Evolutionary conservation across 2,888 invertebrate species (phyloP), one percentile per base, ranked within the genome.

Genomic region (Leuctra nigra): DNA sequence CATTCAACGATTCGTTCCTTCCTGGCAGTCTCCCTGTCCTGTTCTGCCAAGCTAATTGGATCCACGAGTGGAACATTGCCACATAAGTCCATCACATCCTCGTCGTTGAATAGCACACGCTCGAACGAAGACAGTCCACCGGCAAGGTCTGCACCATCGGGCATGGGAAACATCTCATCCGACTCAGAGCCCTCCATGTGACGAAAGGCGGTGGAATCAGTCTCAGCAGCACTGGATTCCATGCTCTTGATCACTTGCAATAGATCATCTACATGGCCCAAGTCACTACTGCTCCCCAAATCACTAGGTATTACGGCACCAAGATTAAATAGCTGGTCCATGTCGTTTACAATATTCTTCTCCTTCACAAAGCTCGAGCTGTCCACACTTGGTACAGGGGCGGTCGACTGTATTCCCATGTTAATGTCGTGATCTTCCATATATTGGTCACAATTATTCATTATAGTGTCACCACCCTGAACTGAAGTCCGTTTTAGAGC

Each of bases 181-280:
- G 29, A 29, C 56, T 73, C 68, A 60, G 76, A 77, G 20, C 73
- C 76, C 1, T 73, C 72, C 7, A 75, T 74, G 53, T 60, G 61
- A 24, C 50, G 57, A 13, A 75, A 65, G 6, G 44, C 53, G 22
- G 53, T 52, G 50, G 11, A 61, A 50, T 71, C 73, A 2, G 73
- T 75, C 47, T 73, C 73, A 20, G 55, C 23, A 1, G 53, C 20
- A 4, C 38, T 53, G 9, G 54, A 47, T 64, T 87, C 88, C 63
- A 89, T 80, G 6, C 83, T 85, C 70, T 87, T 87, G 47, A 90
- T 83, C 2, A 84, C 88, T 69, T 44, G 44, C 11, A 44, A 23
- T 13, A 44, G 23, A n/a, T 44, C 44, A 4, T 44, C 44, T 4
- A 44, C 44, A 13, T 44, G 79, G 18, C 74, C 79, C 53, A 81